Evolutionary conservation across 2,797 vertebrate genomes (phyloP).

Genomic region (Coccyzus lansbergi): DNA sequence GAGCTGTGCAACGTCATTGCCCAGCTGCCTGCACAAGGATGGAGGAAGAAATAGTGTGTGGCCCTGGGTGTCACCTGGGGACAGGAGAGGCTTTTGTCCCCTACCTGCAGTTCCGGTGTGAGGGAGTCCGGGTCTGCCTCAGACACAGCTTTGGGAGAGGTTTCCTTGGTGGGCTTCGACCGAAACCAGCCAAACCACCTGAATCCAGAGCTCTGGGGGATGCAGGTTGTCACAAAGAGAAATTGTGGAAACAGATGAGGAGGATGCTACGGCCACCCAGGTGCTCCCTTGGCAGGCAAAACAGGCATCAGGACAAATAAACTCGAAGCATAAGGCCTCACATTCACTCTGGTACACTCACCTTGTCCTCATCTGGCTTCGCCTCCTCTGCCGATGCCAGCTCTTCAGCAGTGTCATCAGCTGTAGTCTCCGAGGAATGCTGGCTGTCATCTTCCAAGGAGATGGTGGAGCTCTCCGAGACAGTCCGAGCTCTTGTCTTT

Average conservation of each 20-base stretch:
- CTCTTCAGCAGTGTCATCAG: not conserved
- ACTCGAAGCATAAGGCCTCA: not conserved
- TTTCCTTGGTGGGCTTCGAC: slow-evolving; percentile 54
- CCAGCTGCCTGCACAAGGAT: rapidly evolving
- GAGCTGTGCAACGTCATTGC: not conserved
- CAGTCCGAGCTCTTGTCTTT: not conserved
- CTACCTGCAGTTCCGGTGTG: slow-evolving; percentile 41
- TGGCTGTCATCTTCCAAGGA: slow-evolving; percentile 56
- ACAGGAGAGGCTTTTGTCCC: not conserved
- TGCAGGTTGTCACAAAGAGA: not conserved
- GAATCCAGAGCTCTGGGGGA: slow-evolving; percentile 73
- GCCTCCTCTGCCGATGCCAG: not conserved
- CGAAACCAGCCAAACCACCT: slow-evolving; percentile 83
- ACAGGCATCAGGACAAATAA: not conserved
- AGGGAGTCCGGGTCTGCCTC: not conserved
- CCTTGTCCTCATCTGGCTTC: slow-evolving; percentile 39
- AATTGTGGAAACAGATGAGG: not conserved
- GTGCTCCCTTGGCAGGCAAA: not conserved
- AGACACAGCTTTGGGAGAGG: not conserved
- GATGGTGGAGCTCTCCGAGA: slow-evolving; percentile 55
- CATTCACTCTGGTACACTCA: not conserved
- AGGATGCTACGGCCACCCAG: rapidly evolving
- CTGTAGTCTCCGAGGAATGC: not conserved
- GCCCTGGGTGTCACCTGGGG: not conserved
- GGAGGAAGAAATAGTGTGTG: not conserved